phyloP scores from a whole-genome alignment of 2,888 invertebrate genomes.

The Lagria hirta region DNA sequence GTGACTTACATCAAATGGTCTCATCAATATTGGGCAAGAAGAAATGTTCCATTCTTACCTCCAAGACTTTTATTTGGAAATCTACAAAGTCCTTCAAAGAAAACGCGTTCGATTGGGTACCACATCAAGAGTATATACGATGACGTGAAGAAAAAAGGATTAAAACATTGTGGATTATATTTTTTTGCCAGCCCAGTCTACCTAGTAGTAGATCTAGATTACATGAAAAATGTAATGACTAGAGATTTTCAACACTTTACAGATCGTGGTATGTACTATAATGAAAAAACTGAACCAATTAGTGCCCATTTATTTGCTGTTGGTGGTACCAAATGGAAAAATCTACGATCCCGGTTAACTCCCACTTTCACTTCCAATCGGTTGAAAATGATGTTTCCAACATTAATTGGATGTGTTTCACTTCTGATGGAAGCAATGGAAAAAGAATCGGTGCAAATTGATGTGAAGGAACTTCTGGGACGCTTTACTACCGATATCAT shows the following conservation, averaged over 20 bases:
- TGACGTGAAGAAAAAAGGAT: conserved; percentile 15
- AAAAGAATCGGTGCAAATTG: conserved; percentile 10
- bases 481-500: conserved; percentile 62
- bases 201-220: conserved; percentile 35
- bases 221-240: conserved; percentile 54
- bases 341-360: conserved; percentile 60
- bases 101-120: conserved; percentile 7
- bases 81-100: conserved; percentile 7
- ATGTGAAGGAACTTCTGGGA: conserved; percentile 54
- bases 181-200: conserved; percentile 49
- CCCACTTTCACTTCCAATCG: conserved; percentile 66
- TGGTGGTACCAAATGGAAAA: conserved; percentile 62
- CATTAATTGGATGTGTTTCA: conserved; percentile 58
- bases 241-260: conserved; percentile 63
- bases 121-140: conserved; percentile 22
- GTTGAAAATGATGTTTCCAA: conserved; percentile 62
- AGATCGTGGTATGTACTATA: conserved; percentile 61
- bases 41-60: conserved; percentile 5
- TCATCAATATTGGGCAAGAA: conserved; percentile 9
- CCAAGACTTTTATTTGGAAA: conserved; percentile 15
- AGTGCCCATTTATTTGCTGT: conserved; percentile 59
- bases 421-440: conserved; percentile 53
- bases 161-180: conserved; percentile 29
- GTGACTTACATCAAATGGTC: conserved; percentile 13
- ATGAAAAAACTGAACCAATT: conserved; percentile 60